Evolutionary conservation across 2,797 vertebrate species (phyloP).

Genomic region (Pangasius mekongensis): DNA sequence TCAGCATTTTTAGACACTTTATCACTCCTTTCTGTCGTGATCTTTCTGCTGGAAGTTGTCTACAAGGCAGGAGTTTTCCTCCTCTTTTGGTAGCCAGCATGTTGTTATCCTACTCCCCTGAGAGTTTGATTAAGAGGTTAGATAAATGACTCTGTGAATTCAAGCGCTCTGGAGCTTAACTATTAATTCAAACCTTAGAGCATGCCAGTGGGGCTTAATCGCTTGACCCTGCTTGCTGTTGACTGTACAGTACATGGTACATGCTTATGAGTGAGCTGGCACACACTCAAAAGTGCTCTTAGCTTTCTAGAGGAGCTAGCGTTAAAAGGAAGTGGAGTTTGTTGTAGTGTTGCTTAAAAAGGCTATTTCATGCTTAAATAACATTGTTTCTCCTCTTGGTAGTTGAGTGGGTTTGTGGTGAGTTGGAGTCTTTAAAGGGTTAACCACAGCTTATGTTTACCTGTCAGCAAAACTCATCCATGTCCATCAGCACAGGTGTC

Average conservation of each 20-base stretch:
- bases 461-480: slow-evolving; percentile 20
- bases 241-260: slow-evolving; percentile 51
- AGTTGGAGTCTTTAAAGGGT: background rate
- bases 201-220: slow-evolving; percentile 28
- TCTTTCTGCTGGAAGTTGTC: slow-evolving; percentile 22
- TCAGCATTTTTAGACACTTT: slow-evolving; percentile 19
- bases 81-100: slow-evolving; percentile 33
- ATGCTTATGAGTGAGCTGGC: slow-evolving; percentile 28
- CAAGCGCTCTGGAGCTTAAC: slow-evolving; percentile 44
- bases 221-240: slow-evolving; percentile 41
- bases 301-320: background rate
- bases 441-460: slow-evolving; percentile 27
- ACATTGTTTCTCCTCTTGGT: background rate
- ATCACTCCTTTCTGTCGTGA: slow-evolving; percentile 22
- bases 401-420: slow-evolving; percentile 20
- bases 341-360: background rate
- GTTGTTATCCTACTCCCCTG: slow-evolving; percentile 44
- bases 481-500: slow-evolving; percentile 35
- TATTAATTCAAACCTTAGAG: slow-evolving; percentile 49
- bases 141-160: slow-evolving; percentile 48
- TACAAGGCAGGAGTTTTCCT: slow-evolving; percentile 21
- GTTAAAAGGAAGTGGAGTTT: background rate
- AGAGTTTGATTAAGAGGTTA: slow-evolving; percentile 48
- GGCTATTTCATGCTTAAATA: background rate
- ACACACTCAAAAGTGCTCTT: slow-evolving; percentile 16